A percentile compares a stretch with the other conserved stretches of the same genome.
phyloP scores from a whole-genome alignment of 2,797 vertebrate genomes.

The Crypturellus tataupa region DNA sequence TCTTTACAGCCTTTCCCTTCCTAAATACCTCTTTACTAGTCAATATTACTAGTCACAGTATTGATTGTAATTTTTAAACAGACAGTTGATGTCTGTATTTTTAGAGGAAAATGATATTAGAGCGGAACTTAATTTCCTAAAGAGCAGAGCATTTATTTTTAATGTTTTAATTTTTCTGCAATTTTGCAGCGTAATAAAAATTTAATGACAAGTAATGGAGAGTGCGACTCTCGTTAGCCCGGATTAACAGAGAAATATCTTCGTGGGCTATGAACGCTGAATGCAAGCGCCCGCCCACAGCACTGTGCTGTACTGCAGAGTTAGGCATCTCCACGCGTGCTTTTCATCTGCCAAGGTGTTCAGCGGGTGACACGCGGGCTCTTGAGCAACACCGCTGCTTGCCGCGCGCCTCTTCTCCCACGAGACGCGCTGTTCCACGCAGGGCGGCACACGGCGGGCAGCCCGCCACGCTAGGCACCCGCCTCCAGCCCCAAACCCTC shows the following conservation, averaged over 20 bases:
- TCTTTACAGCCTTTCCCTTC: neutral
- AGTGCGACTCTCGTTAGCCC: neutral
- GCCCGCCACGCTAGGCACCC: neutral
- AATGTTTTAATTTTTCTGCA: neutral
- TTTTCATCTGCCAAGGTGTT: neutral
- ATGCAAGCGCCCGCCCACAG: neutral
- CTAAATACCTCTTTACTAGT: neutral
- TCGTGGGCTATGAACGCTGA: neutral
- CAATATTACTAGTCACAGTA: neutral
- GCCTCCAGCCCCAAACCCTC: neutral
- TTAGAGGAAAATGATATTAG: neutral
- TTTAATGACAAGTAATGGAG: neutral
- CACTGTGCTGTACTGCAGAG: neutral
- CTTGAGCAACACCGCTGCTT: neutral
- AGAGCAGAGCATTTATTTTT: neutral
- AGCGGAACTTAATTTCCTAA: neutral
- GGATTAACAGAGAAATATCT: neutral
- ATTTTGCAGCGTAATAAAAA: neutral
- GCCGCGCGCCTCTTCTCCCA: neutral
- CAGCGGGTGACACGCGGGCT: neutral
- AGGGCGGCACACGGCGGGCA: neutral
- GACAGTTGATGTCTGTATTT: neutral
- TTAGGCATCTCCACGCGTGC: rapidly evolving
- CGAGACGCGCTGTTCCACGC: neutral
- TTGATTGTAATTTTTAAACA: neutral